Evolutionary conservation across 1,140 invertebrate genomes (phyloP).

Genomic region (Brachionus rotundiformis): DNA sequence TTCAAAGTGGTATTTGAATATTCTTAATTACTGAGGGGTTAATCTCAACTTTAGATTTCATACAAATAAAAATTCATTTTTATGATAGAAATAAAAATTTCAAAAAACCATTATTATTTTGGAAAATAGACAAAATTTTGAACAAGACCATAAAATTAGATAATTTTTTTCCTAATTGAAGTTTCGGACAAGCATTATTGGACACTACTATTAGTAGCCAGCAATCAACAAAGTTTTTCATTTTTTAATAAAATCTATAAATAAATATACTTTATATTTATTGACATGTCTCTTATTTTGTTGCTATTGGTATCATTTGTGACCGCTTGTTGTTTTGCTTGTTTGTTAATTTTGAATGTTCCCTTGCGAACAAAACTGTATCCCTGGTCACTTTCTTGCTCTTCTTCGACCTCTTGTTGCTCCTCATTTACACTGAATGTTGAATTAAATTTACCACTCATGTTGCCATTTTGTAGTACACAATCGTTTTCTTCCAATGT

Average conservation of each 20-base stretch:
- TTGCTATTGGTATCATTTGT: neutral
- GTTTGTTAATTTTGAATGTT: constrained; percentile 33
- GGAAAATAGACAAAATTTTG: too few species aligned
- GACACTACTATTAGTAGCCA: too few species aligned
- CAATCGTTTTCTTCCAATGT: constrained; percentile 62
- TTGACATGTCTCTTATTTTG: constrained; percentile 18
- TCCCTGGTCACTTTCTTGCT: neutral
- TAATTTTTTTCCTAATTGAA: too few species aligned
- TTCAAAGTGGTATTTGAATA: too few species aligned
- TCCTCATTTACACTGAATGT: constrained; percentile 52
- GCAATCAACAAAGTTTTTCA: too few species aligned
- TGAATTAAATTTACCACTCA: constrained; percentile 50
- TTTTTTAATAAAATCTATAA: too few species aligned
- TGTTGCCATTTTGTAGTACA: constrained; percentile 60
- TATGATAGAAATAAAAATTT: too few species aligned
- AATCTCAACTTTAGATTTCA: too few species aligned
- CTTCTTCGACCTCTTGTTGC: constrained; percentile 53
- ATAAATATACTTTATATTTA: constrained; percentile 28
- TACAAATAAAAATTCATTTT: too few species aligned
- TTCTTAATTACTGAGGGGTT: too few species aligned
- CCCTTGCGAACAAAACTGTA: constrained; percentile 37
- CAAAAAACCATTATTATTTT: too few species aligned
- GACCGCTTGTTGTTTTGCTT: neutral
- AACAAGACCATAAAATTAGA: neutral
- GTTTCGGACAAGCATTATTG: too few species aligned